Conservation (phyloP, 2,888 invertebrate genomes). For the Drymonia ruficornis region DNA sequence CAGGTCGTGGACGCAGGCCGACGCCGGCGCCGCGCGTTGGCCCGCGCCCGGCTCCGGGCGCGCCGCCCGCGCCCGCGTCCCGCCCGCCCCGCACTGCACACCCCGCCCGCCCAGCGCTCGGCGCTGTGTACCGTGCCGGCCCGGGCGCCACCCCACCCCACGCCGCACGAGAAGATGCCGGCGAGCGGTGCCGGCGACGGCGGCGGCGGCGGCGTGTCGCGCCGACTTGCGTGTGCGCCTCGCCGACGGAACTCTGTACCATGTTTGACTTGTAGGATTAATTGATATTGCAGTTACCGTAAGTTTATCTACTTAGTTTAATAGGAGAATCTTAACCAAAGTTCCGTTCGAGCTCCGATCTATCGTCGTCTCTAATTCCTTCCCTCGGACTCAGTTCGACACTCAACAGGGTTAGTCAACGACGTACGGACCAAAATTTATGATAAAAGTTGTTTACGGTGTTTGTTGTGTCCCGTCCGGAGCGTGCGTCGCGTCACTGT, state of each 20-base stretch:
- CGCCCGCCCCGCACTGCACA: conserved; percentile 17
- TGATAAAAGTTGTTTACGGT: conserved; percentile 53
- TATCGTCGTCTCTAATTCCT: conserved; percentile 58
- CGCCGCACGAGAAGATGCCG: conserved; percentile 16
- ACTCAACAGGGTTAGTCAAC: conserved; percentile 70
- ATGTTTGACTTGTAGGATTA: conserved; percentile 60
- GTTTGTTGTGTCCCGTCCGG: conserved; percentile 61
- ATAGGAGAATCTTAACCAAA: conserved; percentile 80
- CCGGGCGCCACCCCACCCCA: conserved; percentile 16
- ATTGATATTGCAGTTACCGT: conserved; percentile 79
- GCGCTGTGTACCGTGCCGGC: too few species aligned
- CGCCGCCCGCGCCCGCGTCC: conserved; percentile 20
- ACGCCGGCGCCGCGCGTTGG: too few species aligned
- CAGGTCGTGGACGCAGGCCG: conserved; percentile 58
- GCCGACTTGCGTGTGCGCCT: conserved; percentile 36
- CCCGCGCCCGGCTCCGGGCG: conserved; percentile 27
- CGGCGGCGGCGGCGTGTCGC: conserved; percentile 21
- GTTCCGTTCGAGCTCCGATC: conserved; percentile 68
- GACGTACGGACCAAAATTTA: conserved; percentile 71
- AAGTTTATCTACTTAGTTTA: conserved; percentile 77
- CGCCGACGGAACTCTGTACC: conserved; percentile 42
- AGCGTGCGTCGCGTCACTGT: conserved; percentile 45
- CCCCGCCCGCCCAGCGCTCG: conserved; percentile 5
- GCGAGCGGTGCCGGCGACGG: conserved; percentile 19
- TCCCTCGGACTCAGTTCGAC: conserved; percentile 59